Evolutionary conservation across 2,797 vertebrate species (phyloP).

Genomic region (Pteronotus mesoamericanus): DNA sequence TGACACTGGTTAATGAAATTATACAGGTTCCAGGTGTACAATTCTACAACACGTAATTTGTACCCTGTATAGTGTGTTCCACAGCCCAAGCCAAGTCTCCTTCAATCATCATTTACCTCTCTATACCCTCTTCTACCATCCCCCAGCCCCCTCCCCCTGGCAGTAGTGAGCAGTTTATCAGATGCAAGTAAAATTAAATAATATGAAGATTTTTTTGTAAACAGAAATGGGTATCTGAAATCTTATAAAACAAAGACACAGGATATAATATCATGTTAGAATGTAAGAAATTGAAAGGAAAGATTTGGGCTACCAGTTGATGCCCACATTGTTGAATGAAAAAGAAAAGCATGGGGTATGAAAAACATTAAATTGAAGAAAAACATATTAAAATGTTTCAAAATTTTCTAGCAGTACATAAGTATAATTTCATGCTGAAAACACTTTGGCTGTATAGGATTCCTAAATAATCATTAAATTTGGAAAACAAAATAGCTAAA

Average conservation of each 20-base stretch:
- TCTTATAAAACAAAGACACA: not conserved
- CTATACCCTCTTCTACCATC: too few species aligned
- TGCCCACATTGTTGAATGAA: not conserved
- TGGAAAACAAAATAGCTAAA: not conserved
- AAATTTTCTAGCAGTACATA: not conserved
- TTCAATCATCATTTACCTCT: too few species aligned
- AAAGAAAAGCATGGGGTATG: not conserved
- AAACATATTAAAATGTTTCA: not conserved
- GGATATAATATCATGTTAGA: not conserved
- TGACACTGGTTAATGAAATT: too few species aligned
- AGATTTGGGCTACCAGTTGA: not conserved
- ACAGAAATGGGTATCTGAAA: not conserved
- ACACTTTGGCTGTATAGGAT: not conserved
- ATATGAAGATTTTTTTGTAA: not conserved
- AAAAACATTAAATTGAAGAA: not conserved
- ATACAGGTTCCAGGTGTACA: too few species aligned
- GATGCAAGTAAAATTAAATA: not conserved
- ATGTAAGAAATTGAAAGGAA: not conserved
- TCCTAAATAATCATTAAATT: not conserved
- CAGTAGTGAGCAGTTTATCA: not conserved
- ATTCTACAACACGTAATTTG: too few species aligned
- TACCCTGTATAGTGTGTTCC: too few species aligned
- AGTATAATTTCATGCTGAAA: not conserved
- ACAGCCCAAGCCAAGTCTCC: too few species aligned
- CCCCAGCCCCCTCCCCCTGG: too few species aligned